A percentile compares a stretch with the other conserved stretches of the same genome.
phyloP scores from a whole-genome alignment of 2,113 vertebrate genomes.

The Falco punctatus region DNA sequence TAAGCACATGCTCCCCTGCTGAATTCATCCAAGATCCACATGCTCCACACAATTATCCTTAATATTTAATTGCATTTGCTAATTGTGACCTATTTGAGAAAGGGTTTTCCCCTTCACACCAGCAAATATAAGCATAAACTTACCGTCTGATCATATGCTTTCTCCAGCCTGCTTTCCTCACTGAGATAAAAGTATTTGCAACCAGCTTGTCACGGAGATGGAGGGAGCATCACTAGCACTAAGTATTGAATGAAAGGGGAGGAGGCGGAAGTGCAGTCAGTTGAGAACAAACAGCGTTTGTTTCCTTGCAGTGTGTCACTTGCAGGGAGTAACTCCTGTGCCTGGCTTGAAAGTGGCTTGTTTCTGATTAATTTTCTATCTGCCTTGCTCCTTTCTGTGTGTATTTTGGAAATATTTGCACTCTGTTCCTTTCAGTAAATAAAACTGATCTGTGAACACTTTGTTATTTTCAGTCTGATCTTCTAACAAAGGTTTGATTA shows the following conservation, averaged over 20 bases:
- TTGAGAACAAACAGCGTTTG: not conserved
- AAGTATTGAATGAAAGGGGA: slow-evolving; percentile 13
- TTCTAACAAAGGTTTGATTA: not conserved
- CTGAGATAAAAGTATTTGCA: not conserved
- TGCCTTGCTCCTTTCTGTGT: not conserved
- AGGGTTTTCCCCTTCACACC: not conserved
- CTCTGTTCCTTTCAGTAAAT: not conserved
- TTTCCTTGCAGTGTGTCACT: not conserved
- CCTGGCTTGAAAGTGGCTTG: not conserved
- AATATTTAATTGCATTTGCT: not conserved
- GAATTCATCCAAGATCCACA: not conserved
- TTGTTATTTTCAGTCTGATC: not conserved
- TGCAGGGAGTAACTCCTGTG: not conserved
- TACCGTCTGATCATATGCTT: not conserved
- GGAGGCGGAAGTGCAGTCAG: slow-evolving; percentile 22
- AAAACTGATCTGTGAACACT: not conserved
- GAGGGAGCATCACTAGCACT: not conserved
- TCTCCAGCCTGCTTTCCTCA: not conserved
- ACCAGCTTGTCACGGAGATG: not conserved
- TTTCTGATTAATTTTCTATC: not conserved
- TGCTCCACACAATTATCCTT: not conserved
- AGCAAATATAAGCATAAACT: not conserved
- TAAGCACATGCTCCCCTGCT: slow-evolving; percentile 16
- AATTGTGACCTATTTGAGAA: not conserved
- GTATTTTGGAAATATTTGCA: fast-evolving